Evolutionary conservation across 1,140 invertebrate species (phyloP).

Genomic region (Cyphomyrmex costatus): DNA sequence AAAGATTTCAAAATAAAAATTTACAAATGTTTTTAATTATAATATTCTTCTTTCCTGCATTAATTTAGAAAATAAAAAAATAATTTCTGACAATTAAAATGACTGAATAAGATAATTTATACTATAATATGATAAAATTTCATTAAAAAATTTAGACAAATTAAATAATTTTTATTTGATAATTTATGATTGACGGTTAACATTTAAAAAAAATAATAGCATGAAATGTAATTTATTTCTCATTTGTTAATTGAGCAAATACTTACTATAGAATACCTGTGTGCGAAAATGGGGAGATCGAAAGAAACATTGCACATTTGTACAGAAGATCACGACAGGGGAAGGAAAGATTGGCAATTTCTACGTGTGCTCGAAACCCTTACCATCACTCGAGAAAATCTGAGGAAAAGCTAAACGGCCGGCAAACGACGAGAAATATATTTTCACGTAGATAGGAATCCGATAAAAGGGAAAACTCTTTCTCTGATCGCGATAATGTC

Average conservation of each 20-base stretch:
- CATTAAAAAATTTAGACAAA: neutral
- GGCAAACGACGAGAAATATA: slow-evolving; percentile 17
- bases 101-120: neutral
- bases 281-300: neutral
- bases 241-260: slow-evolving; percentile 7
- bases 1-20: slow-evolving; percentile 24
- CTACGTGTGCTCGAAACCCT: slow-evolving; percentile 33
- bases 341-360: slow-evolving; percentile 12
- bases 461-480: neutral
- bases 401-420: slow-evolving; percentile 41
- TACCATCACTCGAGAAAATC: neutral
- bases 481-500: slow-evolving; percentile 42
- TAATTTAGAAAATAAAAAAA: neutral
- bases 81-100: neutral
- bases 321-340: slow-evolving; percentile 50
- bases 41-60: neutral
- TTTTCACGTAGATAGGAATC: neutral
- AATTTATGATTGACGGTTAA: neutral
- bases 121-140: neutral
- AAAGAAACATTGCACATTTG: slow-evolving; percentile 46
- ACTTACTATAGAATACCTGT: neutral
- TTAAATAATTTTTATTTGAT: neutral
- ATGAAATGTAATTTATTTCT: neutral
- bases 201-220: neutral
- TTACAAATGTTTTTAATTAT: slow-evolving; percentile 23